Evolutionary conservation across 2,888 invertebrate genomes (phyloP), one percentile per base, ranked within the genome.

Genomic region (Andrena hattorfiana): DNA sequence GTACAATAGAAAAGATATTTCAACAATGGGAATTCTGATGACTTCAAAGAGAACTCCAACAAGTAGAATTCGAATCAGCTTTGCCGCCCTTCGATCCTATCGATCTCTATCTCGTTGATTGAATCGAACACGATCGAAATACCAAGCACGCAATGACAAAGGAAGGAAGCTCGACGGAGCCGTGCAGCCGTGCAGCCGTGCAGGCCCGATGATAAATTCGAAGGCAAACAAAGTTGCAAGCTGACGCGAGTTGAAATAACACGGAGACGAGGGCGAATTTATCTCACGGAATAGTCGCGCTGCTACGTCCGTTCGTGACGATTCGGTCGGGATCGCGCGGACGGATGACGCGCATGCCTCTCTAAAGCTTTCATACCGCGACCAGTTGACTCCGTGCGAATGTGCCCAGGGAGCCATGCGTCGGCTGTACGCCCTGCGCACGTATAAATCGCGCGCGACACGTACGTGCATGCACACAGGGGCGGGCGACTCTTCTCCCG

Each of bases 271-370:
- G 42, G 10, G 23, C 23, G 10, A 56, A 26, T 56, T 82, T 78
- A 78, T 78, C 77, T 83, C 26, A 10, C 16, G n/a, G 68, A 67
- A 56, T 62, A 78, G 68, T 67, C 48, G 66, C 72, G 77, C 32
- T 68, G 10, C 10, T 67, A 59, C 23, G 60, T 8, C 35, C 35
- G 64, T 84, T 86, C 82, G 85, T 81, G 70, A 83, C 70, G 73
- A 83, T 83, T 88, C 86, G 89, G 81, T 42, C 62, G 68, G 81
- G 76, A 80, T 88, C 87, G 84, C 74, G 56, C 48, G 77, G 1
- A 71, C 80, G 68, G 83, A 74, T 74, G 56, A 77, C 78, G 75
- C 77, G 83, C 78, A 54, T 51, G 72, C 48, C 56, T 23, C 51
- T 82, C 64, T 63, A 59, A 32, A 26, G 62, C 77, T 71, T 20